Evolutionary conservation across 2,888 invertebrate species (phyloP).

Genomic region (Dugesia japonica): DNA sequence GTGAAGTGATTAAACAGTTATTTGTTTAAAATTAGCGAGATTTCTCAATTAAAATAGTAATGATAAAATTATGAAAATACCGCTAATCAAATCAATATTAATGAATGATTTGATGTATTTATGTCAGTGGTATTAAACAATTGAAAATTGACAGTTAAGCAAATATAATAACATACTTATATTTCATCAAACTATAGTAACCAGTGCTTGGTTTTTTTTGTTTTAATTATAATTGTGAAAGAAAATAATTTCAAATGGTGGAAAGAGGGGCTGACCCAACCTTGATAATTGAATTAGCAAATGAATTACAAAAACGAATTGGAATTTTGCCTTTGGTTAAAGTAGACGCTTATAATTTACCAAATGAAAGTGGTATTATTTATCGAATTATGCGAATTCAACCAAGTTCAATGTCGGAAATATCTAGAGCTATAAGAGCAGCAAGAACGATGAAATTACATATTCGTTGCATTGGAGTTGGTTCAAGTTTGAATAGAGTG

Average conservation of each 20-base stretch:
- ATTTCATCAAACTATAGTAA: no score
- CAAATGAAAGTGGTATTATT: neutral
- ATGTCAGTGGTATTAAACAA: no score
- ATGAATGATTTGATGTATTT: no score
- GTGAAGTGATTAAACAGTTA: no score
- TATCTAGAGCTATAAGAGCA: constrained; percentile 26
- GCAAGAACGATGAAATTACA: constrained; percentile 30
- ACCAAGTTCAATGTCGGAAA: constrained; percentile 32
- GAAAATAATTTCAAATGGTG: neutral
- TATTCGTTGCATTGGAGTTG: constrained; percentile 28
- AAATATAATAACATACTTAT: no score
- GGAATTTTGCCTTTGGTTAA: constrained; percentile 31
- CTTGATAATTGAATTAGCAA: constrained; percentile 17
- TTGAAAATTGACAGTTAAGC: no score
- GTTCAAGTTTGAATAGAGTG: neutral
- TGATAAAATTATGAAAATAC: no score
- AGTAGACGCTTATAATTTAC: neutral
- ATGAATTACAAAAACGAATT: constrained; percentile 31
- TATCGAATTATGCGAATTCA: constrained; percentile 7
- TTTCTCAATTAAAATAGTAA: no score
- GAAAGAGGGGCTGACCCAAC: constrained; percentile 6
- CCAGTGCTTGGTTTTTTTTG: no score
- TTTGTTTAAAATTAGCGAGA: no score
- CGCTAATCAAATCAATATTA: no score
- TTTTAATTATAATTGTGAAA: no score